Evolutionary conservation across 2,797 vertebrate genomes (phyloP).

Genomic region (Ctenopoma kingsleyae): DNA sequence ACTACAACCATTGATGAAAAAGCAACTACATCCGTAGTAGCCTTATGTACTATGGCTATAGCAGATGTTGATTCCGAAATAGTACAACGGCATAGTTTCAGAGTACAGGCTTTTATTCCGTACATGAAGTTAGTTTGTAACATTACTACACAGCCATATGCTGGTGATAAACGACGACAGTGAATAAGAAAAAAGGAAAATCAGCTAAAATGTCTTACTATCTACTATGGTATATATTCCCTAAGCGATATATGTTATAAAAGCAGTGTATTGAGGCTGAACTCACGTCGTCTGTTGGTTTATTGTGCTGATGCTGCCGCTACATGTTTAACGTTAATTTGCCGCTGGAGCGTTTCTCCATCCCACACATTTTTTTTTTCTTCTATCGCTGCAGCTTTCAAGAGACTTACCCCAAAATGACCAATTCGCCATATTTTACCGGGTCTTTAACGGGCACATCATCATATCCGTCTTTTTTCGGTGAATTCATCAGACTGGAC

Average conservation of each 20-base stretch:
- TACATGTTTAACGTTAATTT: constrained; percentile 34
- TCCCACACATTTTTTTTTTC: constrained; percentile 20
- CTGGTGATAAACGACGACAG: neutral
- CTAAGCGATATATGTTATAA: neutral
- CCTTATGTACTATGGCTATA: constrained; percentile 26
- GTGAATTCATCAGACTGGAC: constrained; percentile 92
- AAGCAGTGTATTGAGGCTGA: constrained; percentile 33
- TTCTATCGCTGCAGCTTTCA: constrained; percentile 12
- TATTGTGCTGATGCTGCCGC: constrained; percentile 42
- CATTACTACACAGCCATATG: constrained; percentile 15
- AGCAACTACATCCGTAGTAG: constrained; percentile 65
- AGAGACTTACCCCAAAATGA: constrained; percentile 93
- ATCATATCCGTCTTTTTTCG: constrained; percentile 92
- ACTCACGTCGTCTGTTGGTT: constrained; percentile 42
- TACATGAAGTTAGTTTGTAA: constrained; percentile 68
- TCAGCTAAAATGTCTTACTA: neutral
- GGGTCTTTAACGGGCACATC: constrained; percentile 94
- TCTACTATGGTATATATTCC: neutral
- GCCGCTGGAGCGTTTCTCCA: constrained; percentile 25
- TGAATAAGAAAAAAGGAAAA: constrained; percentile 1
- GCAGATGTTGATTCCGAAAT: constrained; percentile 7
- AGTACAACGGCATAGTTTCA: neutral
- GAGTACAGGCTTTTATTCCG: neutral
- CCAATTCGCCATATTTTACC: constrained; percentile 95
- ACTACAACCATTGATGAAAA: constrained; percentile 82